Base-by-base conservation (phyloP, 2,888 invertebrate genomes). In the Taphrorychus bicolor region DNA sequence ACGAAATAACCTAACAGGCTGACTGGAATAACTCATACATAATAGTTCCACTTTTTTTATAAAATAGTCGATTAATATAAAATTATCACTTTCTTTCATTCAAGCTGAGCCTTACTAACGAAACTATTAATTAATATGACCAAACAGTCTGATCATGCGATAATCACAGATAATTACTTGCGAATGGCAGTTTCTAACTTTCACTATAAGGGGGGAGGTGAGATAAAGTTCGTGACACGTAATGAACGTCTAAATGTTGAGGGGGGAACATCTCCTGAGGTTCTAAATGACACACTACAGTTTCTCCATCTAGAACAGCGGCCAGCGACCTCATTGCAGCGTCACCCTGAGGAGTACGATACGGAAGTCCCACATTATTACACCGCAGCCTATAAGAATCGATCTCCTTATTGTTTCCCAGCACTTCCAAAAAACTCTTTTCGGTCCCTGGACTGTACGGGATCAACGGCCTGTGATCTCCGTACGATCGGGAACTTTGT, bases 271-370 rank as follows among this genome's bases (percentile, higher is more conserved):
- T 79, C 69, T 83, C 84, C 23, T 87, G 89, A 41, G 93, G 93
- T 80, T 94, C 93, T 76, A 94, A 82, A 79, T 93, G 93, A 82
- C 94, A 94, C 65, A 94, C 92, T 66, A 94, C 94, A 69, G 93
- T 93, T 77, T 92, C 91, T 51, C 94, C 93, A 79, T 94, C 92
- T 59, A 94, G 84, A 70, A 94, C 94, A 11, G 94, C 94, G 22
- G 94, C 91, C 71, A 88, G 74, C 5, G 88, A 87, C 70, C 88
- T 82, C 81, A 87, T 86, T 65, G 86, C 84, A 66, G 86, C 85
- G 74, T 84, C 87, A 0, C 87, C 87, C 52, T 73, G 74, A 1
- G 76, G 73, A 58, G 58, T 85, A 84, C 77, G 86, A 83, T 76
- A 86, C 70, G 85, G 85, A 59, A 82, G 77, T 64, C 86, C 82